phyloP scores from a whole-genome alignment of 2,113 vertebrate species.

The Recurvirostra avosetta region DNA sequence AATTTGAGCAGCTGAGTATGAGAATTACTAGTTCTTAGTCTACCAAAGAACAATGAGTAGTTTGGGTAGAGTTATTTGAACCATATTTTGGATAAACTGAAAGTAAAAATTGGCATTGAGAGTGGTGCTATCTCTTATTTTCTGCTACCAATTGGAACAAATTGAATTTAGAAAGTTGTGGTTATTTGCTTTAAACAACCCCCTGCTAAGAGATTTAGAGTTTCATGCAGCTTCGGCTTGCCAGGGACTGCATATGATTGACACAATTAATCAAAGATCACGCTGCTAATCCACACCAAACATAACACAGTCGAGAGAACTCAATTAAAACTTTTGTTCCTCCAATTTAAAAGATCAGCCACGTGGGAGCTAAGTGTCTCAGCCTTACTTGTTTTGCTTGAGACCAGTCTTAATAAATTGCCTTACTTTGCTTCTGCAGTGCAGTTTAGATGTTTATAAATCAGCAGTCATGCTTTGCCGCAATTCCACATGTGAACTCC shows the following conservation, averaged over 20 bases:
- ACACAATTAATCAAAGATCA: constrained; percentile 46
- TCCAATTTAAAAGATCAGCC: background rate
- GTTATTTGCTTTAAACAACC: background rate
- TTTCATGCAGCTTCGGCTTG: background rate
- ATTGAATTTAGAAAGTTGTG: background rate
- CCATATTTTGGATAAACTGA: background rate
- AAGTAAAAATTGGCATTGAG: background rate
- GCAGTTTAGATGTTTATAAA: background rate
- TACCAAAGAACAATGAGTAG: background rate
- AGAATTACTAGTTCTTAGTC: background rate
- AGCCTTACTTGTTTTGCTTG: background rate
- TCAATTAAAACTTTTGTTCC: constrained; percentile 35
- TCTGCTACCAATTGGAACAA: background rate
- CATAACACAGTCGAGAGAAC: background rate
- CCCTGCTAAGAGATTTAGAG: background rate
- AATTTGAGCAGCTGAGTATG: background rate
- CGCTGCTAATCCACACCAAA: background rate
- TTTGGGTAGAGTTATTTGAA: background rate
- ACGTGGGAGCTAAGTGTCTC: background rate
- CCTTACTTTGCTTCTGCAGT: background rate
- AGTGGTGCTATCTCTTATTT: background rate
- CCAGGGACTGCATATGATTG: background rate
- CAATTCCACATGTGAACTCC: background rate
- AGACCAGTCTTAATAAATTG: background rate
- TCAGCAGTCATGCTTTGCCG: background rate